A percentile compares a stretch with the other conserved stretches of the same genome.
Evolutionary conservation across 1,140 invertebrate genomes (phyloP).

Genomic region (Teleogryllus occipitalis): DNA sequence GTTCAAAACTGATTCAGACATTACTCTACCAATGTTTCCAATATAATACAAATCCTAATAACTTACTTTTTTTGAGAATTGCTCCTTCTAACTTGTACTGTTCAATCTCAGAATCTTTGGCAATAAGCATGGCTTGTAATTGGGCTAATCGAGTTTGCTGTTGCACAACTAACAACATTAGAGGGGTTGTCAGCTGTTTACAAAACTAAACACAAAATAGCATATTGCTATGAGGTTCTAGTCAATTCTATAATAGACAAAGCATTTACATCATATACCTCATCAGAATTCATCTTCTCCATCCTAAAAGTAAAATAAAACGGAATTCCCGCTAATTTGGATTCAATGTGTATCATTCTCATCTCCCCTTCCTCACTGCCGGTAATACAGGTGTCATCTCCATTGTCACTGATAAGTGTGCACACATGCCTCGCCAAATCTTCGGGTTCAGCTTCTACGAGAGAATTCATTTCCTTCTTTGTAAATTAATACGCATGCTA

Average conservation of each 20-base stretch:
- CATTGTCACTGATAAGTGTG: background rate
- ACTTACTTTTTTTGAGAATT: background rate
- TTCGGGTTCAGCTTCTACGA: background rate
- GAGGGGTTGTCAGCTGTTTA: background rate
- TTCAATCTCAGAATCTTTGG: background rate
- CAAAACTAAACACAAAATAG: background rate
- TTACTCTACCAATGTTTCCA: too few species aligned
- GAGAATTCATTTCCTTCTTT: background rate
- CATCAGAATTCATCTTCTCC: background rate
- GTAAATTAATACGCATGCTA: background rate
- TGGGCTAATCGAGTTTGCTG: background rate
- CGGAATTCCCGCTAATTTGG: background rate
- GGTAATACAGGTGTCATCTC: background rate
- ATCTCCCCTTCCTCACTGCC: background rate
- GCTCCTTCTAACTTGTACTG: background rate
- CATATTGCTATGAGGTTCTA: background rate
- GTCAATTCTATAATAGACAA: background rate
- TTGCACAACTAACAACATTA: background rate
- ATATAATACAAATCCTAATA: background rate
- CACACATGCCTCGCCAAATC: background rate
- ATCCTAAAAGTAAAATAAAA: background rate
- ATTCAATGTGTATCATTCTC: background rate
- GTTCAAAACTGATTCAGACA: too few species aligned
- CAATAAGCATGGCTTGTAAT: background rate
- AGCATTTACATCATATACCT: background rate